Percentiles rank a stretch among this genome's conserved stretches.
These are phyloP conservation scores for Eospalax fontanierii DNA, from an alignment of 2,797 vertebrate genomes.

Conservation along the genomic window DNA sequence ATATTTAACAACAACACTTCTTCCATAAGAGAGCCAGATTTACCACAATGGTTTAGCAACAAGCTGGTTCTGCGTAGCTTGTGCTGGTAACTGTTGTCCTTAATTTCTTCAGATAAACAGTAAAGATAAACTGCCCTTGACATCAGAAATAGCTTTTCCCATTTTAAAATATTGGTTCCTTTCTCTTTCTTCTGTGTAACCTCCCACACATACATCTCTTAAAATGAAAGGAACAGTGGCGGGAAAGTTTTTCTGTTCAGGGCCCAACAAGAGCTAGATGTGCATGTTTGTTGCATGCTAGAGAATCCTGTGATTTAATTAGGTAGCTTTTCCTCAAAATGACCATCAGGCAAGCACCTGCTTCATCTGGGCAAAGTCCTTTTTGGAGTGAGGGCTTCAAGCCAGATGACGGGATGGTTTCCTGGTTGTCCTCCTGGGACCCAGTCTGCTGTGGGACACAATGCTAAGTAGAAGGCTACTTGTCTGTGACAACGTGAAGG, in stretches of 20 bases:
- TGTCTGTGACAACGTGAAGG: not conserved
- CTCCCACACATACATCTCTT: not conserved
- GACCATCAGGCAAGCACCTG: conserved; percentile 60
- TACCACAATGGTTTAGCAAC: conserved; percentile 54
- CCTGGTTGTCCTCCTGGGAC: conserved; percentile 17
- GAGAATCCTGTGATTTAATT: conserved; percentile 39
- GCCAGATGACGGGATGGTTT: conserved; percentile 33
- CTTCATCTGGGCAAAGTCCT: conserved; percentile 62
- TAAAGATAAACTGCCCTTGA: not conserved
- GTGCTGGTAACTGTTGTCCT: not conserved
- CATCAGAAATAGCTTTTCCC: conserved; percentile 32
- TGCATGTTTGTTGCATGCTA: conserved; percentile 66
- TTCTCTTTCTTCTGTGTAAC: conserved; percentile 50
- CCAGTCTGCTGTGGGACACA: not conserved
- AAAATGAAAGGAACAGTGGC: conserved; percentile 44
- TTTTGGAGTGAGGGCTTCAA: conserved; percentile 33
- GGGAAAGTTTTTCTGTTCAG: not conserved
- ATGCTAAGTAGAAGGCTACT: not conserved
- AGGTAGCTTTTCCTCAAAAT: conserved; percentile 42
- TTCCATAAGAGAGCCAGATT: not conserved
- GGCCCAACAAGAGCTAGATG: conserved; percentile 24
- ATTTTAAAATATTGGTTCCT: conserved; percentile 60
- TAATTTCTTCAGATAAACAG: conserved; percentile 30
- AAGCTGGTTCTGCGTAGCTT: conserved; percentile 60
- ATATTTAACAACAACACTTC: not conserved